Percentiles rank a stretch among this genome's conserved stretches.
Conservation (phyloP, 2,888 invertebrate species). For the Listrodromus nycthemerus region DNA sequence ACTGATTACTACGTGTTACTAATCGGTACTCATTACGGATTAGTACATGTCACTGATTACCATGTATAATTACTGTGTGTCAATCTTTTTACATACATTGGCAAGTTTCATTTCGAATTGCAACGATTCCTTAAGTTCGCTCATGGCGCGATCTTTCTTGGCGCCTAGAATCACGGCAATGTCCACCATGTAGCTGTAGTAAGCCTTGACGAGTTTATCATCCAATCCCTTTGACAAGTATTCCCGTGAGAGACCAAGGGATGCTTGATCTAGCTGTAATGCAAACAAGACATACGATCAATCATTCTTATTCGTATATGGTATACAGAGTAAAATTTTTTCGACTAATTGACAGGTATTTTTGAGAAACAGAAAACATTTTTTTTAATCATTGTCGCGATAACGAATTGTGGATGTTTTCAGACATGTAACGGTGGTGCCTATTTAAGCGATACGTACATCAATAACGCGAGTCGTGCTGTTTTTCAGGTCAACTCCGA, state of each 20-base stretch:
- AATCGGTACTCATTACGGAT: no score
- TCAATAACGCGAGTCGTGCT: conserved; percentile 93
- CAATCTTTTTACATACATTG: conserved; percentile 89
- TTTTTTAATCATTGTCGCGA: no score
- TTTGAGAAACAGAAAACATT: background rate
- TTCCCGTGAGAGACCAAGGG: conserved; percentile 93
- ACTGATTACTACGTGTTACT: no score
- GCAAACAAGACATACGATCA: conserved; percentile 18
- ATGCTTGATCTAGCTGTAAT: conserved; percentile 93
- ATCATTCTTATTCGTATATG: background rate
- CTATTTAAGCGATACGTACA: conserved; percentile 86
- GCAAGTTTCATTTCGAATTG: conserved; percentile 96
- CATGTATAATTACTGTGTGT: no score
- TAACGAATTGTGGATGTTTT: no score
- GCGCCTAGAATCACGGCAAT: conserved; percentile 95
- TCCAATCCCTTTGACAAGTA: conserved; percentile 93
- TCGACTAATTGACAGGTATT: no score
- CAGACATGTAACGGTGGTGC: no score
- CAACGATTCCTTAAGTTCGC: conserved; percentile 91
- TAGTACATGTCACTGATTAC: no score
- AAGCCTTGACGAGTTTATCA: conserved; percentile 93
- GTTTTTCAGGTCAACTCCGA: conserved; percentile 95
- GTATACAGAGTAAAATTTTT: background rate
- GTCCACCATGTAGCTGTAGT: conserved; percentile 94
- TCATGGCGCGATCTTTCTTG: conserved; percentile 88